Conservation (phyloP, 2,888 invertebrate genomes). For the Hofmannophila pseudospretella region DNA sequence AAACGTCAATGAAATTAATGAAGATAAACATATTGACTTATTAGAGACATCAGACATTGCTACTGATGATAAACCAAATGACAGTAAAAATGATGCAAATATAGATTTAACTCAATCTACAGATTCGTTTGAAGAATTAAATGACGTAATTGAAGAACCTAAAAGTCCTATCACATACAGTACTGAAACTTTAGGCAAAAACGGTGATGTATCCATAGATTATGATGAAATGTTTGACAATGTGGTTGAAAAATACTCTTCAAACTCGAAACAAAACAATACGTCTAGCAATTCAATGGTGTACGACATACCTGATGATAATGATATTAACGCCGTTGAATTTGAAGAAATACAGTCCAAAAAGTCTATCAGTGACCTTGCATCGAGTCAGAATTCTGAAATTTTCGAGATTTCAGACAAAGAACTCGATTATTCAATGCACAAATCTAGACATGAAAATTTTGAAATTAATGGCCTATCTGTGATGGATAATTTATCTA, state of each 20-base stretch:
- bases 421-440: conserved; percentile 81
- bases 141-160: conserved; percentile 9
- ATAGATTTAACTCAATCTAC: conserved; percentile 53
- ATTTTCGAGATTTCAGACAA: conserved; percentile 73
- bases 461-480: conserved; percentile 41
- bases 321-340: conserved; percentile 8
- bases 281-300: conserved; percentile 4
- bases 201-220: conserved; percentile 51
- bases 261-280: conserved; percentile 3
- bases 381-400: conserved; percentile 38
- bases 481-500: conserved; percentile 29
- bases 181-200: conserved; percentile 36
- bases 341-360: conserved; percentile 11
- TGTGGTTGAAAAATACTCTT: conserved; percentile 8
- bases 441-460: conserved; percentile 40
- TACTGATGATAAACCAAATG: not conserved
- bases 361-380: conserved; percentile 15
- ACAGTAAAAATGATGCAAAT: conserved; percentile 11
- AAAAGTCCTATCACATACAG: conserved; percentile 1
- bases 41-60: not conserved
- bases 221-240: conserved; percentile 50
- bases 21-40: not conserved
- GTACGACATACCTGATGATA: conserved; percentile 4
- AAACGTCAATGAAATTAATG: not conserved
- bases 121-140: conserved; percentile 20